Conservation (phyloP, 2,113 vertebrate genomes). For the Phaethon lepturus region DNA sequence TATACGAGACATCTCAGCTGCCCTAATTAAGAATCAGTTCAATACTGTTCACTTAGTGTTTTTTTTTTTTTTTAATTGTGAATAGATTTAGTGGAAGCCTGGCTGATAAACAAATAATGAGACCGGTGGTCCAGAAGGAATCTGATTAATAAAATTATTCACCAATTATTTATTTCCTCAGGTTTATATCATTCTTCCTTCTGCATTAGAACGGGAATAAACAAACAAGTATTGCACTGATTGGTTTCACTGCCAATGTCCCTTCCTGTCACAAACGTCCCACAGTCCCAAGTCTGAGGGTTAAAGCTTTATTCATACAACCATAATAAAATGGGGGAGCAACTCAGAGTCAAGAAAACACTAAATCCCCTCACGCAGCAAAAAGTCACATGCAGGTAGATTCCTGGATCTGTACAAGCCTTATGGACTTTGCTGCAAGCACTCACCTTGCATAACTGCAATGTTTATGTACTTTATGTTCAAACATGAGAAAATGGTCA, state of each 20-base stretch:
- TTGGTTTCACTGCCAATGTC: not conserved
- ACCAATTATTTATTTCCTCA: constrained; percentile 74
- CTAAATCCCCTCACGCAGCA: not conserved
- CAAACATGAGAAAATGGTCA: not conserved
- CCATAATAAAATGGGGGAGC: not conserved
- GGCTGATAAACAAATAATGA: constrained; percentile 79
- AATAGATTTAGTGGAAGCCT: constrained; percentile 74
- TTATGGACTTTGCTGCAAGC: not conserved
- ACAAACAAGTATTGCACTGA: not conserved
- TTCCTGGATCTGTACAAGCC: not conserved
- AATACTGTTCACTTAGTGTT: constrained; percentile 71
- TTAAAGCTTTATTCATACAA: not conserved
- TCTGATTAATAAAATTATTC: constrained; percentile 83
- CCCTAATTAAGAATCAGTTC: constrained; percentile 78
- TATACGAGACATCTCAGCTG: constrained; percentile 74
- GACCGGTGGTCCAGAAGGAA: constrained; percentile 75
- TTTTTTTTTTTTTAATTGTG: constrained; percentile 66
- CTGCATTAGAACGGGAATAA: constrained; percentile 1
- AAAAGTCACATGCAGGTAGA: not conserved
- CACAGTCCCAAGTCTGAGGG: not conserved
- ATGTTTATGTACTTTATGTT: not conserved
- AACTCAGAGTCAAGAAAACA: not conserved
- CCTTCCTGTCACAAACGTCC: not conserved
- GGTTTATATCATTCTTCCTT: constrained; percentile 66
- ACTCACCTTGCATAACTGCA: not conserved